Evolutionary conservation across 2,113 vertebrate species (phyloP).

Genomic region (Romanogobio albipinnatus): DNA sequence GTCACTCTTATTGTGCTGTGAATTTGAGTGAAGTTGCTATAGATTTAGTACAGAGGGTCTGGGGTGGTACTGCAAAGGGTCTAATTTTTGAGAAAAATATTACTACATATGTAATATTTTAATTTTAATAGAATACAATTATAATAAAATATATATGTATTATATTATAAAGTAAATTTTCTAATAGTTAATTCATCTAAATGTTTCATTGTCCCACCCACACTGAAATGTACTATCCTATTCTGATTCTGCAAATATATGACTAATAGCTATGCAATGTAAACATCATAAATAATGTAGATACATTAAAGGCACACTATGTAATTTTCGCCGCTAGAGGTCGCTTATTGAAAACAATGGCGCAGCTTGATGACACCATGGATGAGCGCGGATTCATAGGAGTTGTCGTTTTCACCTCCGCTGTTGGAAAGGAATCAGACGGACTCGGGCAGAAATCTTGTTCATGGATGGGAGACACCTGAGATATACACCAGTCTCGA

Average conservation of each 20-base stretch:
- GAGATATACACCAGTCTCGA: no score
- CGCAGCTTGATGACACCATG: no score
- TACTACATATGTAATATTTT: not conserved
- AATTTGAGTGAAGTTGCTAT: not conserved
- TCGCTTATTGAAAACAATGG: no score
- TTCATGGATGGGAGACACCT: no score
- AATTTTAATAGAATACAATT: not conserved
- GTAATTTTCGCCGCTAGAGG: not conserved
- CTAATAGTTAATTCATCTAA: not conserved
- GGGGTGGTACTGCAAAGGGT: not conserved
- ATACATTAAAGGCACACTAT: not conserved
- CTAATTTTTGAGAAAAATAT: not conserved
- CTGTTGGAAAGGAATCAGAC: no score
- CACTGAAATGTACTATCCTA: not conserved
- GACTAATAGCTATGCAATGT: not conserved
- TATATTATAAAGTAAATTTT: not conserved
- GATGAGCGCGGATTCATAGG: no score
- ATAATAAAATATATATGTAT: not conserved
- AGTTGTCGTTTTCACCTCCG: no score
- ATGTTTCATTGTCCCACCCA: not conserved
- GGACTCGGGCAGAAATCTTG: no score
- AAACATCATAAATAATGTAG: not conserved
- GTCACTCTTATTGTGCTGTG: conserved; percentile 23
- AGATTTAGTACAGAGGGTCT: not conserved
- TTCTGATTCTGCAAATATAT: not conserved